Conservation (phyloP, 2,888 invertebrate genomes). For the Eupithecia tripunctaria region DNA sequence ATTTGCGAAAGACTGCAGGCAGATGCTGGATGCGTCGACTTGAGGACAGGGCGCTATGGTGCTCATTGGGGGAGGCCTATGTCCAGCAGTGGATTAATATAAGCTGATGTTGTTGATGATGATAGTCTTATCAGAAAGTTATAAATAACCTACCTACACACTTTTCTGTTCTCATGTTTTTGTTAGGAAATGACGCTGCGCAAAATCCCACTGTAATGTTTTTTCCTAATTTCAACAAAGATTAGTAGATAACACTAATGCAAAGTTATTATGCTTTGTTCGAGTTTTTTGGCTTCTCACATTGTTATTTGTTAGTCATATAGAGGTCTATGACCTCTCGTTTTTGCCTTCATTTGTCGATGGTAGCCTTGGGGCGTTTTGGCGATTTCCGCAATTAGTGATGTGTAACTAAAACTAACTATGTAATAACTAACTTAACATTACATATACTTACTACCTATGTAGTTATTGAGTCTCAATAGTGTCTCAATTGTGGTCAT, state of each 20-base stretch:
- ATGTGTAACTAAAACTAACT: slow-evolving; percentile 44
- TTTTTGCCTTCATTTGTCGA: slow-evolving; percentile 73
- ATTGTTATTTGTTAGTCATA: slow-evolving; percentile 60
- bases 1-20: too few species aligned
- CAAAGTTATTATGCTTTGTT: slow-evolving; percentile 64
- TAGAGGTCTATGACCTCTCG: slow-evolving; percentile 70
- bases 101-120: too few species aligned
- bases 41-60: too few species aligned
- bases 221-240: slow-evolving; percentile 29
- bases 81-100: too few species aligned
- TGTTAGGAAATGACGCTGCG: slow-evolving; percentile 34
- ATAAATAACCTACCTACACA: too few species aligned
- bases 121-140: too few species aligned
- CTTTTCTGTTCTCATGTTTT: slow-evolving; percentile 6
- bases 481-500: too few species aligned
- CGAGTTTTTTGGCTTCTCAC: slow-evolving; percentile 60
- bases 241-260: slow-evolving; percentile 39
- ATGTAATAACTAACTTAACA: neutral
- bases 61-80: too few species aligned
- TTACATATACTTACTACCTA: neutral
- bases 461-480: too few species aligned
- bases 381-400: slow-evolving; percentile 76
- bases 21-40: too few species aligned
- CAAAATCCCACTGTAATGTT: slow-evolving; percentile 19
- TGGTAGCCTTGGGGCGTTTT: slow-evolving; percentile 69